Evolutionary conservation across 2,113 vertebrate species (phyloP).

Genomic region (Antennarius striatus): DNA sequence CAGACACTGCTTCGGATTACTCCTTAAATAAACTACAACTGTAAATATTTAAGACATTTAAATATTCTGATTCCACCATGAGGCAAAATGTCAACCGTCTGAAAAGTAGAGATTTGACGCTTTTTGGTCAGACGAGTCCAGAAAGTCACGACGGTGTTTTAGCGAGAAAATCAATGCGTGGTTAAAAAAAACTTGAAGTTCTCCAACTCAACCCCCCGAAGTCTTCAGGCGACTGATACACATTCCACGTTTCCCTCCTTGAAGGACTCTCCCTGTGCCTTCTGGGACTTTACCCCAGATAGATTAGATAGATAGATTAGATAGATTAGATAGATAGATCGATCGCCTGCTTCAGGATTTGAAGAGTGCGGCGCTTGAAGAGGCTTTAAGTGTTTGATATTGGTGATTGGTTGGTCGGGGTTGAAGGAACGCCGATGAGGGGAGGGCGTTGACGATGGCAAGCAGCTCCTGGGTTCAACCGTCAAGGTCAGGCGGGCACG

Average conservation of each 20-base stretch:
- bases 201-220: no score
- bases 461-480: conserved; percentile 18
- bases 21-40: no score
- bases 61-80: not conserved
- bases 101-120: no score
- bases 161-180: no score
- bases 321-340: not conserved
- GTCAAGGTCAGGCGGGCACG: conserved; percentile 23
- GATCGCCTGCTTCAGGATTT: no score
- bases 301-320: conserved; percentile 1
- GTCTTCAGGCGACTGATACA: not conserved
- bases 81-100: no score
- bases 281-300: conserved; percentile 1
- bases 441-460: conserved; percentile 25
- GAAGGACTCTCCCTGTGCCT: not conserved
- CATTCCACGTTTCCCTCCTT: not conserved
- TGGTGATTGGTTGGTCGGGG: conserved; percentile 43
- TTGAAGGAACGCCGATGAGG: conserved; percentile 28
- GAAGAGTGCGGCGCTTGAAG: conserved; percentile 9
- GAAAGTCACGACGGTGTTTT: no score
- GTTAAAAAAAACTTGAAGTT: no score
- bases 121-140: no score
- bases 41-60: no score
- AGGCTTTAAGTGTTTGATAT: conserved; percentile 35
- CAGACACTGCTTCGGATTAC: not conserved